Evolutionary conservation across 2,888 invertebrate genomes (phyloP).

Genomic region (Dioctria rufipes): DNA sequence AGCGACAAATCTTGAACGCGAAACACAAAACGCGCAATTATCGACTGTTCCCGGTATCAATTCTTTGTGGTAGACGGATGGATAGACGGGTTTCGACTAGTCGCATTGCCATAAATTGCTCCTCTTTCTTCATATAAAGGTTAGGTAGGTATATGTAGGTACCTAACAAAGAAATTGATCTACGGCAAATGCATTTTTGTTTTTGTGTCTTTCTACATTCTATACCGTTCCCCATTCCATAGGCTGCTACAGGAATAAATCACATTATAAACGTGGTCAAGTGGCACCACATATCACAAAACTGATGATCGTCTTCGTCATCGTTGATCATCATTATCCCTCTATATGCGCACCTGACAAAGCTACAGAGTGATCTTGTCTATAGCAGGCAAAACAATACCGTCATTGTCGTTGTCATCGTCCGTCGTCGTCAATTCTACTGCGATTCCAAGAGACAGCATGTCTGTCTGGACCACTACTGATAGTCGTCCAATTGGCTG

Average conservation of each 20-base stretch:
- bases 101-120: slow-evolving; percentile 39
- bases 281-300: slow-evolving; percentile 43
- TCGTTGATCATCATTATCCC: slow-evolving; percentile 58
- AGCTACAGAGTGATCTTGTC: neutral
- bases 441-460: slow-evolving; percentile 40
- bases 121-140: neutral
- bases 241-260: slow-evolving; percentile 39
- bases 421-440: neutral
- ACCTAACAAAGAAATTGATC: slow-evolving; percentile 50
- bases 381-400: slow-evolving; percentile 20
- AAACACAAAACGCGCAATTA: slow-evolving; percentile 32
- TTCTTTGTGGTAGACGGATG: neutral
- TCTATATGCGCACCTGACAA: slow-evolving; percentile 54
- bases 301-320: slow-evolving; percentile 51
- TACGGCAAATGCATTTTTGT: slow-evolving; percentile 37
- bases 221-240: too few relatives aligned
- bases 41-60: slow-evolving; percentile 42
- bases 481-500: slow-evolving; percentile 51
- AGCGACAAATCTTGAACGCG: slow-evolving; percentile 37
- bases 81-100: slow-evolving; percentile 10
- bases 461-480: slow-evolving; percentile 29
- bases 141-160: neutral
- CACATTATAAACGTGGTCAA: slow-evolving; percentile 48
- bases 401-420: slow-evolving; percentile 8
- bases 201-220: too few relatives aligned